Conservation (phyloP, 1,140 invertebrate species). For the Pachypeltis micranthus region DNA sequence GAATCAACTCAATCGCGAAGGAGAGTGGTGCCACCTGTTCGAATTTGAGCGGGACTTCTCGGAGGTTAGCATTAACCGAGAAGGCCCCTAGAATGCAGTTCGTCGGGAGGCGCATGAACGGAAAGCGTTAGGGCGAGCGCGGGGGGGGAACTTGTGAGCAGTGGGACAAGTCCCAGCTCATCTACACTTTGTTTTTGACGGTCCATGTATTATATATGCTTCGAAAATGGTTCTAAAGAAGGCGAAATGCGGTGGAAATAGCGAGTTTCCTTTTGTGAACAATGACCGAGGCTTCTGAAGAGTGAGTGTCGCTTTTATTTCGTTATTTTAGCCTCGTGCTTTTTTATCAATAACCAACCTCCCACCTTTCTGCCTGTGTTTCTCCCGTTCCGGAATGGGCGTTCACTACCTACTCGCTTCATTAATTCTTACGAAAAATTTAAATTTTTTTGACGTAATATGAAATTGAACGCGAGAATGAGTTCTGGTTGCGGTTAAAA, state of each 20-base stretch:
- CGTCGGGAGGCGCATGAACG: too few species aligned
- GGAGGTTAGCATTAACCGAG: too few species aligned
- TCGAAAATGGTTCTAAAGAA: slow-evolving; percentile 39
- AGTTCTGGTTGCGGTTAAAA: background rate
- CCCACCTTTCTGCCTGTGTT: background rate
- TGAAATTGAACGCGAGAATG: too few species aligned
- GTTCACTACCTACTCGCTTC: background rate
- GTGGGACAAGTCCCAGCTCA: background rate
- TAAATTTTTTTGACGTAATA: background rate
- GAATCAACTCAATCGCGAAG: too few species aligned
- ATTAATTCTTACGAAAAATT: background rate
- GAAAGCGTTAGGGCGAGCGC: too few species aligned
- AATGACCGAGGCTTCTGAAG: slow-evolving; percentile 41
- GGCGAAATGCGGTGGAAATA: slow-evolving; percentile 37
- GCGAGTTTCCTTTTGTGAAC: slow-evolving; percentile 35
- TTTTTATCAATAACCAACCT: background rate
- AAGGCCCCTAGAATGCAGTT: too few species aligned
- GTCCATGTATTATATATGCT: slow-evolving; percentile 38
- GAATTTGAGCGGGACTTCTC: too few species aligned
- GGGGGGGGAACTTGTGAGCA: background rate
- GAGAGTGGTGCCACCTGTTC: too few species aligned
- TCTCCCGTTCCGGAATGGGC: background rate
- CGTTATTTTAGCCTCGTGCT: background rate
- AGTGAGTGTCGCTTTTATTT: slow-evolving; percentile 33
- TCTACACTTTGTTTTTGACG: slow-evolving; percentile 3